These are phyloP conservation scores for Liposcelis brunnea DNA, from an alignment of 2,888 invertebrate species.

Conservation along the genomic window DNA sequence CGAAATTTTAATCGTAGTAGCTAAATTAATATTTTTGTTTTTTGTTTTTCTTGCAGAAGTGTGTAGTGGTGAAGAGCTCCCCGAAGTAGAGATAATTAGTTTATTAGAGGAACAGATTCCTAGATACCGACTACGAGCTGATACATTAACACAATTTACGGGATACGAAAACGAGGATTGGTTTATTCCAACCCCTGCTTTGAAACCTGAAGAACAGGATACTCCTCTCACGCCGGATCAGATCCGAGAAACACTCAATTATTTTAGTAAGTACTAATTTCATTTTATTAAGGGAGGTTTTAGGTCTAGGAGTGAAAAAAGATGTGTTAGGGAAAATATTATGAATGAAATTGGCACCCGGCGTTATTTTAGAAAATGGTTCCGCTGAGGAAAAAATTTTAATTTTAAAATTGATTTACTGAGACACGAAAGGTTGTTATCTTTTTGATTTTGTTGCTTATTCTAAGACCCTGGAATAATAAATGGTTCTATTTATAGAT, in stretches of 20 bases:
- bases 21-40: not conserved
- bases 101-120: conserved; percentile 90
- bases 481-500: too few species aligned
- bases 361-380: too few species aligned
- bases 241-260: conserved; percentile 90
- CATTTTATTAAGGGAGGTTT: not conserved
- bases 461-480: too few species aligned
- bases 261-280: conserved; percentile 70
- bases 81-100: conserved; percentile 92
- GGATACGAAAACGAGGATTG: conserved; percentile 87
- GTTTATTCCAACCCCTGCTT: conserved; percentile 79
- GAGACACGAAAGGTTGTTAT: too few species aligned
- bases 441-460: too few species aligned
- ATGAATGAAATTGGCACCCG: too few species aligned
- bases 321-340: too few species aligned
- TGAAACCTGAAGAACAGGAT: conserved; percentile 52
- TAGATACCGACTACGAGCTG: conserved; percentile 81
- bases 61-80: conserved; percentile 80
- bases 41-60: conserved; percentile 47
- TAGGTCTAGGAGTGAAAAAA: too few species aligned
- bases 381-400: too few species aligned
- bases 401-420: too few species aligned
- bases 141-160: conserved; percentile 84
- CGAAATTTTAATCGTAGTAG: too few species aligned
- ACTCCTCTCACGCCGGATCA: conserved; percentile 76